These are phyloP conservation scores for Schizopygopsis malacanthus DNA, from an alignment of 2,797 vertebrate genomes.

Conservation along the genomic window DNA sequence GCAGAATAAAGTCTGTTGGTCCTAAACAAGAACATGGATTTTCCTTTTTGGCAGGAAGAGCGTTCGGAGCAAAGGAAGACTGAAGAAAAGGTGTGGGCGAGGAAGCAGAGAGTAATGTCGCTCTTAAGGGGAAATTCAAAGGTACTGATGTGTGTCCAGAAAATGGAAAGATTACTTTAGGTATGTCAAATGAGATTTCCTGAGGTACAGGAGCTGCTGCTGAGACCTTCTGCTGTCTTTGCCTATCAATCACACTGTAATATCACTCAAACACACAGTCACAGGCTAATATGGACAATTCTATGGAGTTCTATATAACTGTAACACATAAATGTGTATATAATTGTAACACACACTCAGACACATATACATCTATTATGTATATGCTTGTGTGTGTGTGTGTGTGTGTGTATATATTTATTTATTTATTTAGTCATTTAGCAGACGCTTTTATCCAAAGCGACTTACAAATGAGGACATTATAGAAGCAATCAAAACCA, in stretches of 20 bases:
- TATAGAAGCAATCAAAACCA: no score
- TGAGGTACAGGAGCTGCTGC: conserved; percentile 36
- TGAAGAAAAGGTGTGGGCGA: conserved; percentile 71
- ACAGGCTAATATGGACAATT: neutral
- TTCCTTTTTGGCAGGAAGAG: conserved; percentile 68
- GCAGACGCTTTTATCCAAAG: no score
- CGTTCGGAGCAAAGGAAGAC: conserved; percentile 62
- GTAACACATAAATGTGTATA: neutral
- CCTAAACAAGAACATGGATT: conserved; percentile 40
- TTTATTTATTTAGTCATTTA: no score
- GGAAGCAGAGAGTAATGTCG: conserved; percentile 71
- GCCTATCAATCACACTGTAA: conserved; percentile 18
- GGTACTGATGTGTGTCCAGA: conserved; percentile 69
- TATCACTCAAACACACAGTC: conserved; percentile 18
- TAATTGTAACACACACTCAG: neutral
- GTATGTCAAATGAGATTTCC: conserved; percentile 57
- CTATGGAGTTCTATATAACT: neutral
- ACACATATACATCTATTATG: no score
- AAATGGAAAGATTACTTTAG: conserved; percentile 55
- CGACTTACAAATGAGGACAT: no score
- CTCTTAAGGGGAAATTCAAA: conserved; percentile 72
- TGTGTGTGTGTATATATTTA: no score
- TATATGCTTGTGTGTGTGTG: no score
- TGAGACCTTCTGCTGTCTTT: conserved; percentile 38
- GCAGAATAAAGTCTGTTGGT: conserved; percentile 18